Evolutionary conservation across 2,888 invertebrate genomes (phyloP), one percentile per base, ranked within the genome.

Genomic region (Phrixothrix hirtus): DNA sequence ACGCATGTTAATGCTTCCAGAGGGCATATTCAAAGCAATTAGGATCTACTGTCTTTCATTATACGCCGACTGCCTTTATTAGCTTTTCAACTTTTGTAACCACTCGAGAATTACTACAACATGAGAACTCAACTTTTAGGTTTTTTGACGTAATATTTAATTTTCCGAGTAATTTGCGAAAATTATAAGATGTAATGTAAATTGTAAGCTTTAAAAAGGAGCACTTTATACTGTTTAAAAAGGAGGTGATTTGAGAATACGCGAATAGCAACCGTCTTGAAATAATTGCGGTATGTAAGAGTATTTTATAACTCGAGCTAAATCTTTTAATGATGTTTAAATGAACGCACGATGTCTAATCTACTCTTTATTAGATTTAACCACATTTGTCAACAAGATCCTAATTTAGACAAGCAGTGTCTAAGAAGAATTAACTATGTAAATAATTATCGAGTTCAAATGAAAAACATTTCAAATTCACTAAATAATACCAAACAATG

Each of bases 21-120:
- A 60, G 44, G 63, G 63, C 63, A 63, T 63, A 30, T 61, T 59
- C 48, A 52, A 56, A 60, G 58, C 15, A 30, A 27, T 60, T 58
- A 58, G 41, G 43, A 49, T 55, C 55, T 56, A 55, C 58, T 45
- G 58, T 53, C 56, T 55, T 57, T 58, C 45, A 48, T 56, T n/a
- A 60, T 49, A 51, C 55, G 46, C 44, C 12, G 39, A 16, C 41
- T n/a, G 25, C 10, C 26, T 50, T 43, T 37, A 13, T 14, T 11
- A 9, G 17, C 15, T 14, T 29, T 46, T 35, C 6, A 27, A 37
- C 45, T 39, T n/a, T n/a, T n/a, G n/a, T n/a, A n/a, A n/a, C n/a
- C n/a, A n/a, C n/a, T n/a, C n/a, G n/a, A n/a, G n/a, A n/a, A n/a
- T 27, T 11, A 12, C 14, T 27, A 15, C 16, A 10, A 6, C 32